These are phyloP conservation scores for Amazona guildingii DNA, from an alignment of 2,113 vertebrate species.

Conservation along the genomic window DNA sequence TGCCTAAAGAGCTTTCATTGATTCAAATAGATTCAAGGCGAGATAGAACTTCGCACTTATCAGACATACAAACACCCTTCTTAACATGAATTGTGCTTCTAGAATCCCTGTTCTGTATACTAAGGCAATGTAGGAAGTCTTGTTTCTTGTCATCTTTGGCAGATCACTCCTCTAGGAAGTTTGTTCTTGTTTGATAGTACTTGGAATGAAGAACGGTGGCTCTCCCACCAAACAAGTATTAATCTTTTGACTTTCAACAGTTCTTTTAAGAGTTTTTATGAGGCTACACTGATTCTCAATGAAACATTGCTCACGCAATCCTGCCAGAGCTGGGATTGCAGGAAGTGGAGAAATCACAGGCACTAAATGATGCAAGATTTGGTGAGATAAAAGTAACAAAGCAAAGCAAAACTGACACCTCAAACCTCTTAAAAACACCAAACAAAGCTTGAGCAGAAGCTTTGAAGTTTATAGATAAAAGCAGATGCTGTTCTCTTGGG, in stretches of 20 bases:
- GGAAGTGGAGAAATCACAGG: slow-evolving; percentile 37
- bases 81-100: background rate
- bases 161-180: background rate
- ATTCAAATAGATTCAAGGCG: background rate
- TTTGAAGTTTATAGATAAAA: slow-evolving; percentile 4
- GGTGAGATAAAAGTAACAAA: slow-evolving; percentile 1
- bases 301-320: background rate
- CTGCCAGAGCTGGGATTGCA: slow-evolving; percentile 6
- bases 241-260: background rate
- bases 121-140: background rate
- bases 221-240: background rate
- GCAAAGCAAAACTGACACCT: background rate
- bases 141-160: background rate
- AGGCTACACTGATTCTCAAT: background rate
- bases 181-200: background rate
- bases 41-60: background rate
- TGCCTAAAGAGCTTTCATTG: background rate
- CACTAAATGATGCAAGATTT: slow-evolving; percentile 1
- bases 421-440: background rate
- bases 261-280: background rate
- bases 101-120: background rate
- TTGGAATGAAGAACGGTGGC: background rate
- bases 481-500: background rate
- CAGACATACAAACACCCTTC: background rate
- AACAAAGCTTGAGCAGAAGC: background rate